Evolutionary conservation across 2,888 invertebrate species (phyloP), one percentile per base, ranked within the genome.

Genomic region (Nebria brevicollis): DNA sequence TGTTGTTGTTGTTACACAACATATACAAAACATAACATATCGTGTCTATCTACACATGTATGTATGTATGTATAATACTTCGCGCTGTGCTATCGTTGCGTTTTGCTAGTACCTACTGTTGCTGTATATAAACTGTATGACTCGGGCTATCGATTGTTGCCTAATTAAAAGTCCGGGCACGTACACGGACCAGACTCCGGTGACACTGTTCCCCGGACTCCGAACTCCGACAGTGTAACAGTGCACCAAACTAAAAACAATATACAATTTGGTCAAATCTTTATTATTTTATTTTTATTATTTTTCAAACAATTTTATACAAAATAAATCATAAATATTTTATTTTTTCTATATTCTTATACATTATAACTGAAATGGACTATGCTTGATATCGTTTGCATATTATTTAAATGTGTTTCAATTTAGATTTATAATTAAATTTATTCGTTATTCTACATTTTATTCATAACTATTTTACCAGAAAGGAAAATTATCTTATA

Each of bases 161-260:
- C 89, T 89, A 89, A 89, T 89, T 89, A 89, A 87, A 87, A 89
- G 88, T 88, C 89, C 86, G 85, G 85, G 88, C 89, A 89, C 89
- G 89, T 89, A 85, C 87, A 86, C 85, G 86, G 86, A 86, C 87
- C 81, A 77, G 88, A 89, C 88, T 89, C 89, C 88, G 88, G 88
- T 89, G 89, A 89, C 89, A 89, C 89, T 89, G 88, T 89, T 89
- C 87, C 88, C 77, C 54, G 87, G 86, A 87, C 75, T 75, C 42
- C 7, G 54, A 54, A 54, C 54, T 54, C 54, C 54, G 8, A 54
- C 54, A 8, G 43, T 43, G 65, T 41, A 13, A 15, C 73, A 25
- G 72, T 77, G 81, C 76, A 72, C 77, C 77, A 77, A 54, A 54
- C 74, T 70, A 75, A 80, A 75, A 80, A 75, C 72, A 72, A 72